A percentile compares a stretch with the other conserved stretches of the same genome.
Evolutionary conservation across 2,113 vertebrate species (phyloP).

Genomic region (Notothenia rossii): DNA sequence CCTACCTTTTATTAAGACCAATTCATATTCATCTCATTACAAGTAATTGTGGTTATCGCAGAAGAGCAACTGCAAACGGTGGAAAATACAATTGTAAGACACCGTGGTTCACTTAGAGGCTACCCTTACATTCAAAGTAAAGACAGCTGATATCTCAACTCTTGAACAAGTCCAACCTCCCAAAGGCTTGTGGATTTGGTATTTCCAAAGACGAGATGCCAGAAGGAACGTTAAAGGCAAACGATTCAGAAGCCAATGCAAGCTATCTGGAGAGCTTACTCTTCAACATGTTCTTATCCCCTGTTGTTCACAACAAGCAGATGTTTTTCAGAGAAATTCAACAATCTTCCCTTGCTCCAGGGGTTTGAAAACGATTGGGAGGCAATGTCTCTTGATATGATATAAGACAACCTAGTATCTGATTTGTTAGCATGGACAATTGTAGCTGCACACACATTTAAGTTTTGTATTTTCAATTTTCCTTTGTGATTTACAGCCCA

Average conservation of each 20-base stretch:
- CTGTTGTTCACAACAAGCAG: slow-evolving; percentile 73
- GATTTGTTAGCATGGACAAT: slow-evolving; percentile 44
- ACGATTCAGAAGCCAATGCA: slow-evolving; percentile 69
- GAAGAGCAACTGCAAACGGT: neutral
- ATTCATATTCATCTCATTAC: neutral
- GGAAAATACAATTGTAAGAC: slow-evolving; percentile 10
- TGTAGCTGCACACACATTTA: slow-evolving; percentile 22
- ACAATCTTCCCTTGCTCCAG: slow-evolving; percentile 73
- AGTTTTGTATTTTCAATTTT: slow-evolving; percentile 24
- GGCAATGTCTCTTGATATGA: slow-evolving; percentile 58
- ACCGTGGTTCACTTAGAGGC: neutral
- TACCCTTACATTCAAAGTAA: slow-evolving; percentile 39
- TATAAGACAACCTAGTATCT: slow-evolving; percentile 55
- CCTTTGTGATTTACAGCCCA: neutral
- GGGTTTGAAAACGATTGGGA: slow-evolving; percentile 68
- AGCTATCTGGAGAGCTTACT: slow-evolving; percentile 72
- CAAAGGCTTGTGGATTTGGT: slow-evolving; percentile 47
- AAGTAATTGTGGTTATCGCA: neutral
- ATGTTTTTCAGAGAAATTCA: slow-evolving; percentile 75
- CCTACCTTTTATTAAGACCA: neutral
- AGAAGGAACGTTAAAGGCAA: slow-evolving; percentile 76
- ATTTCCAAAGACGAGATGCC: slow-evolving; percentile 69
- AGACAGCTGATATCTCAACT: slow-evolving; percentile 46
- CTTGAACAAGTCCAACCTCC: slow-evolving; percentile 56
- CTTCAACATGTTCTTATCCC: slow-evolving; percentile 72